Evolutionary conservation across 2,888 invertebrate genomes (phyloP).

Genomic region (Stictocephala bisonia): DNA sequence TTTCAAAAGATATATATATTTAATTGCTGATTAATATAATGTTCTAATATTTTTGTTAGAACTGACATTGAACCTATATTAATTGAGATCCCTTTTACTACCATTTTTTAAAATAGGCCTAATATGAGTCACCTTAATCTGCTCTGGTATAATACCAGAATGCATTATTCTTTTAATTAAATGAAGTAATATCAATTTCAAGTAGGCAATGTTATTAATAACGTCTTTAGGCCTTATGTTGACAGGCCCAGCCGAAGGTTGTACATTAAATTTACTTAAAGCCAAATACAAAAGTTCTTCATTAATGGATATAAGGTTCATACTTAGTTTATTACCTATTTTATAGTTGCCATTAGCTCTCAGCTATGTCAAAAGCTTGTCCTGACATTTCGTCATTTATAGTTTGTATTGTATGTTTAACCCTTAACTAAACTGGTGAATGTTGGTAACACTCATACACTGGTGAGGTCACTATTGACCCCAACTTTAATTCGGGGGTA

Average conservation of each 20-base stretch:
- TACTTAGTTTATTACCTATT: neutral
- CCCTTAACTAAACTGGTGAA: too few species aligned
- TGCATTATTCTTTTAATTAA: neutral
- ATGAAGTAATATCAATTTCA: neutral
- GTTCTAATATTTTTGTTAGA: neutral
- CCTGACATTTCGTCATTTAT: neutral
- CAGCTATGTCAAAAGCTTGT: neutral
- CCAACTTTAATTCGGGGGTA: too few species aligned
- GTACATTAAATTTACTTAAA: neutral
- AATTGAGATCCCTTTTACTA: neutral
- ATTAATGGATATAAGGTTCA: neutral
- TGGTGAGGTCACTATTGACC: too few species aligned
- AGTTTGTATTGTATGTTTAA: neutral
- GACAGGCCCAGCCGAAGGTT: neutral
- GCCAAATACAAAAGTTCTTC: neutral
- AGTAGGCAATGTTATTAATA: neutral
- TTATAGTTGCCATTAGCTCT: neutral
- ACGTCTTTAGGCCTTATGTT: neutral
- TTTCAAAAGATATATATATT: neutral
- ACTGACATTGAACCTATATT: neutral
- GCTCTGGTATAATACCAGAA: neutral
- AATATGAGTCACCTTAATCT: neutral
- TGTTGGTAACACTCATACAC: too few species aligned
- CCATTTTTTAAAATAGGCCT: conserved; percentile 7
- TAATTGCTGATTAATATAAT: neutral